These are phyloP conservation scores for Drosophila subobscura DNA, from an alignment of 1,140 invertebrate genomes.

Conservation along the genomic window DNA sequence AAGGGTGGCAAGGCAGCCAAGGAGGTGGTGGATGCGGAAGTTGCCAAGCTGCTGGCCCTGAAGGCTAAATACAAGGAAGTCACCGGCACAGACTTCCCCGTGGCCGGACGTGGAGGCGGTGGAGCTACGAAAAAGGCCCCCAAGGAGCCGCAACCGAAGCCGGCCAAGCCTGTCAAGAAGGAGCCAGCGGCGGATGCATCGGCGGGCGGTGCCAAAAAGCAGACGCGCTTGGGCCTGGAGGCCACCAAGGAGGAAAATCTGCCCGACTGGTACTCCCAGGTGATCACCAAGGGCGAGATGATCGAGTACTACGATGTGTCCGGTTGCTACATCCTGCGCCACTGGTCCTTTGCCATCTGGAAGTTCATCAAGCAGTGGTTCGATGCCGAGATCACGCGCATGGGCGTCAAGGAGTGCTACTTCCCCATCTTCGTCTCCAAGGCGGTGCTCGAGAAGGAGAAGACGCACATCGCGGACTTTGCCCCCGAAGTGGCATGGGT, in stretches of 20 bases:
- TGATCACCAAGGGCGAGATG: constrained; percentile 98
- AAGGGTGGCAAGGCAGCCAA: constrained; percentile 85
- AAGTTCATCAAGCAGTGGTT: constrained; percentile 95
- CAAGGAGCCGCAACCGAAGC: constrained; percentile 57
- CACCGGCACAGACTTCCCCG: constrained; percentile 88
- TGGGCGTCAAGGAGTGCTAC: constrained; percentile 98
- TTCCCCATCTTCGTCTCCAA: constrained; percentile 99
- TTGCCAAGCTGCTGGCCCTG: constrained; percentile 89
- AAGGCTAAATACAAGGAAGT: constrained; percentile 92
- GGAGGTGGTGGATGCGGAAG: constrained; percentile 88
- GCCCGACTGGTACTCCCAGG: constrained; percentile 99
- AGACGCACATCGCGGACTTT: constrained; percentile 98
- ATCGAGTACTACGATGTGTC: constrained; percentile 99
- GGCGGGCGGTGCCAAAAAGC: constrained; percentile 88
- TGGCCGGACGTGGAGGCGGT: constrained; percentile 82
- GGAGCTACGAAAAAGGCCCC: constrained; percentile 67
- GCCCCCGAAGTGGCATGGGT: constrained; percentile 99
- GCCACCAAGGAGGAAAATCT: constrained; percentile 96
- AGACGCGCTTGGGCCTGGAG: constrained; percentile 96
- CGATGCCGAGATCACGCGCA: constrained; percentile 93
- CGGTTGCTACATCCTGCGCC: constrained; percentile 98
- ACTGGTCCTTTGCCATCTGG: constrained; percentile 99
- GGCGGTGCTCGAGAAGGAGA: constrained; percentile 96
- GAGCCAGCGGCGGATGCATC: constrained; percentile 72
- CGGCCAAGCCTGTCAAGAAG: constrained; percentile 65